These are phyloP conservation scores for Antennarius striatus DNA, from an alignment of 2,113 vertebrate species.

Conservation along the genomic window DNA sequence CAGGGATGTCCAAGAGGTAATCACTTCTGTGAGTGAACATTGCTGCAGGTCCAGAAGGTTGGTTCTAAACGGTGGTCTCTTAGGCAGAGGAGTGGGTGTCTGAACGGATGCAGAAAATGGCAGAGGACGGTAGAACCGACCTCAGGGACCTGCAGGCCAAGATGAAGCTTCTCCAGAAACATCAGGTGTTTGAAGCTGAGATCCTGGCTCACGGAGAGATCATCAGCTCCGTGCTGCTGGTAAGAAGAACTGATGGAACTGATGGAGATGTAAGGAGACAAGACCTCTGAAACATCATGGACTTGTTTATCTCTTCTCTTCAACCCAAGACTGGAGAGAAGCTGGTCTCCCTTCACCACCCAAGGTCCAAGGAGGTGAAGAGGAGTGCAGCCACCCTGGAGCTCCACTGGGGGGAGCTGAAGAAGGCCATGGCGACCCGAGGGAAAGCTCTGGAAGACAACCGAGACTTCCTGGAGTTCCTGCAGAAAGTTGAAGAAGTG, in stretches of 20 bases:
- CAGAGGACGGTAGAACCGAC: constrained; percentile 79
- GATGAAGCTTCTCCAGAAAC: constrained; percentile 85
- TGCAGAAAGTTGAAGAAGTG: constrained; percentile 87
- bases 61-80: background rate
- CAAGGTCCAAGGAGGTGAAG: constrained; percentile 73
- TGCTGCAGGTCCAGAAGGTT: background rate
- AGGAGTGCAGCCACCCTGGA: constrained; percentile 67
- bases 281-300: background rate
- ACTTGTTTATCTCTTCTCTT: background rate
- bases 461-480: constrained; percentile 86
- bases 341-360: constrained; percentile 75
- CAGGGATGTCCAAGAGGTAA: constrained; percentile 82
- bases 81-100: constrained; percentile 88
- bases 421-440: constrained; percentile 74
- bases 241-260: constrained; percentile 18
- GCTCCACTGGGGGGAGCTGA: constrained; percentile 84
- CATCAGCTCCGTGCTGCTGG: constrained; percentile 81
- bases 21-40: no score
- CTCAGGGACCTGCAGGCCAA: constrained; percentile 80
- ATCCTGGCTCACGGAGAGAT: constrained; percentile 84
- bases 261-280: background rate
- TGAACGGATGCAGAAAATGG: constrained; percentile 83
- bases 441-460: constrained; percentile 85
- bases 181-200: constrained; percentile 90
- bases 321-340: constrained; percentile 78